Percentiles rank a stretch among this genome's conserved stretches.
Conservation (phyloP, 2,113 vertebrate species). For the Jaculus jaculus region DNA sequence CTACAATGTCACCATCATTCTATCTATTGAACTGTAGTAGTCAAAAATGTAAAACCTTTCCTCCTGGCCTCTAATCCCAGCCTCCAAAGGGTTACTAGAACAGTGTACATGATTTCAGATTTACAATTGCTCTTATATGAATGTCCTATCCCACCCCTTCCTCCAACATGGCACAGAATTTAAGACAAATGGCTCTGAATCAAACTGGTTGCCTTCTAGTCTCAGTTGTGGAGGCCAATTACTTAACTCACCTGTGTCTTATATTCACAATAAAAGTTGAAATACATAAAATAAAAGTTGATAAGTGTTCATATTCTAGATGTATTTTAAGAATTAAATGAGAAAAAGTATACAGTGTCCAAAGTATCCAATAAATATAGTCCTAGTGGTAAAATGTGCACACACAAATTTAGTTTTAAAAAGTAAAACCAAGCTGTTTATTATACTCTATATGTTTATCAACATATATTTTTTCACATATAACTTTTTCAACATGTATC, state of each 20-base stretch:
- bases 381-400: background rate
- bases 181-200: background rate
- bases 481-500: background rate
- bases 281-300: background rate
- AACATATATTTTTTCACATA: no score
- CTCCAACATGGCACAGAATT: background rate
- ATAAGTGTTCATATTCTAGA: background rate
- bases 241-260: background rate
- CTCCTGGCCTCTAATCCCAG: background rate
- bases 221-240: background rate
- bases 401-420: background rate
- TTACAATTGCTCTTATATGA: background rate
- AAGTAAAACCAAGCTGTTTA: background rate
- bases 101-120: background rate
- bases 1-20: background rate
- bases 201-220: background rate
- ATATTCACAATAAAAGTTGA: background rate
- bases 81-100: background rate
- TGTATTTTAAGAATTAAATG: conserved; percentile 30
- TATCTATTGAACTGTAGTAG: background rate
- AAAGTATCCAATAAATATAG: background rate
- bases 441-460: background rate
- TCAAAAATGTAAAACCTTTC: background rate
- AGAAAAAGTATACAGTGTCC: background rate
- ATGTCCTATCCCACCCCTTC: background rate